Conservation (phyloP, 2,113 vertebrate genomes). For the Lucifuga dentata region DNA sequence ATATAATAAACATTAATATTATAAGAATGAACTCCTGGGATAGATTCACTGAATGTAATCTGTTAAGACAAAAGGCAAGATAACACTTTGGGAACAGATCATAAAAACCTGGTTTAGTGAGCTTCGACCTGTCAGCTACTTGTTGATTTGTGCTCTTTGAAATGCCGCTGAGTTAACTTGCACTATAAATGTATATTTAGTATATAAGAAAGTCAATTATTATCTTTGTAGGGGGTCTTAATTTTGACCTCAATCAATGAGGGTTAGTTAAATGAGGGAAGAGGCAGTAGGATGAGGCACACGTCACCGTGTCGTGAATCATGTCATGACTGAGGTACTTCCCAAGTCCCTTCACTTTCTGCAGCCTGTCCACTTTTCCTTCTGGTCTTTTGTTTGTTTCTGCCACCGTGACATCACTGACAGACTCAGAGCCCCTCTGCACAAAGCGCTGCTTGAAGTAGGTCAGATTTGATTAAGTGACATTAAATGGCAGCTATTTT, state of each 20-base stretch:
- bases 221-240: constrained; percentile 2
- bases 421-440: constrained; percentile 16
- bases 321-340: constrained; percentile 49
- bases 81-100: constrained; percentile 4
- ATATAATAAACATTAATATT: neutral
- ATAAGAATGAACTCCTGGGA: neutral
- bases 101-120: constrained; percentile 47
- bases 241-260: constrained; percentile 11
- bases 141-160: constrained; percentile 40
- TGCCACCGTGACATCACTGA: constrained; percentile 29
- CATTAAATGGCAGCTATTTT: constrained; percentile 60
- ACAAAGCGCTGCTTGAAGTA: constrained; percentile 65
- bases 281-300: neutral
- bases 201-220: neutral
- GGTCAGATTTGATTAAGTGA: constrained; percentile 82
- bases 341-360: constrained; percentile 12
- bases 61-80: constrained; percentile 12
- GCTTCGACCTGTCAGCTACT: constrained; percentile 51
- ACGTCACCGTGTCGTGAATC: constrained; percentile 13
- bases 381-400: constrained; percentile 32
- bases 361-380: neutral
- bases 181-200: no score
- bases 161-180: neutral
- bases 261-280: neutral
- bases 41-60: constrained; percentile 7